These are phyloP conservation scores for Salticus scenicus DNA, from an alignment of 2,888 invertebrate species.

Conservation along the genomic window DNA sequence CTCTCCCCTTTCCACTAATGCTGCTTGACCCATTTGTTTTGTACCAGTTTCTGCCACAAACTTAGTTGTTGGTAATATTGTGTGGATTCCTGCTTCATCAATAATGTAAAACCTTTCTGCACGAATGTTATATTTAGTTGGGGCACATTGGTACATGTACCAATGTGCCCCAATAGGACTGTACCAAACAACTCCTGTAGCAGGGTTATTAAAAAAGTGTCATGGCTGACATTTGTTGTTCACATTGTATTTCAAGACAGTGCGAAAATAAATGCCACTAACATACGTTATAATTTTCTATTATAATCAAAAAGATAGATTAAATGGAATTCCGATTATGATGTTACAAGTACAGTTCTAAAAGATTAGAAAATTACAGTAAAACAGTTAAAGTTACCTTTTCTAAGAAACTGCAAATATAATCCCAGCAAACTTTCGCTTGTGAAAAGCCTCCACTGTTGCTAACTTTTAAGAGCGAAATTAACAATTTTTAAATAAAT, in stretches of 20 bases:
- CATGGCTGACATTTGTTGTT: neutral
- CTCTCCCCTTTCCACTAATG: neutral
- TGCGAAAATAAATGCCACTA: neutral
- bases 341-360: neutral
- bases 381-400: neutral
- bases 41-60: constrained; percentile 2
- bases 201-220: neutral
- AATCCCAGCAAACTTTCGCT: neutral
- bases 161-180: too few relatives aligned
- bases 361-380: neutral
- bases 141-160: too few relatives aligned
- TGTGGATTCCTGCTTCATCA: constrained; percentile 7
- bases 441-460: neutral
- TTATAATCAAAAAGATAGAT: neutral
- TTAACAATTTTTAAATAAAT: neutral
- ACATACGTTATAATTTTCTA: neutral
- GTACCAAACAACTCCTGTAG: neutral
- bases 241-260: neutral
- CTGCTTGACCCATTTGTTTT: constrained; percentile 7
- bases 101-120: neutral
- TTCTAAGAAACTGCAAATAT: neutral
- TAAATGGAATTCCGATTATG: neutral
- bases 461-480: neutral
- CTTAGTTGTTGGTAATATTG: neutral
- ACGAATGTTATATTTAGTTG: neutral